Conservation (phyloP, 1,140 invertebrate species). For the Megalopta genalis region DNA sequence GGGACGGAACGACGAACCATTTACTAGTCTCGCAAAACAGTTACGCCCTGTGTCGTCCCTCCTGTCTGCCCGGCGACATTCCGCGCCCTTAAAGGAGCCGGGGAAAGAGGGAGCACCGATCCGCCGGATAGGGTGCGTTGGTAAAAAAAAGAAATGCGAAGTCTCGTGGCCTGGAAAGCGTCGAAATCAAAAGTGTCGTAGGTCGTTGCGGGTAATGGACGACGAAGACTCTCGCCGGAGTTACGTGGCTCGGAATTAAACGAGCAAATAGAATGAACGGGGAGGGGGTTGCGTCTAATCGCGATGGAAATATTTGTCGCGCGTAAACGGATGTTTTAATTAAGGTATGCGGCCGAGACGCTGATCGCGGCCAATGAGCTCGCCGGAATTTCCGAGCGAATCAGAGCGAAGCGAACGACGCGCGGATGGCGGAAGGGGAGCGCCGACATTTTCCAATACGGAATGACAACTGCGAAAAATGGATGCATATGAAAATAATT, state of each 20-base stretch:
- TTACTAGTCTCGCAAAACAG: slow-evolving; percentile 34
- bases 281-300: too few relatives aligned
- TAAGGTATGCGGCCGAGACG: too few relatives aligned
- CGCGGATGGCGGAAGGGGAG: background rate
- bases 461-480: too few relatives aligned
- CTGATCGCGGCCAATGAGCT: background rate
- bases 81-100: background rate
- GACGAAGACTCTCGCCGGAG: too few relatives aligned
- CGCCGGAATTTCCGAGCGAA: background rate
- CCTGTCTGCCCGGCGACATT: background rate
- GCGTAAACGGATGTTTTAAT: too few relatives aligned
- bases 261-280: too few relatives aligned
- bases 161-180: background rate
- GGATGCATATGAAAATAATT: too few relatives aligned
- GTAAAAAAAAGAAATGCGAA: background rate
- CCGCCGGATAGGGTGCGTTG: too few relatives aligned
- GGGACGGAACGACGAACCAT: slow-evolving; percentile 36
- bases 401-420: background rate
- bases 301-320: too few relatives aligned
- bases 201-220: too few relatives aligned
- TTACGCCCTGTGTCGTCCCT: slow-evolving; percentile 6
- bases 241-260: too few relatives aligned
- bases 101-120: background rate
- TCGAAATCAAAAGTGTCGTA: background rate
- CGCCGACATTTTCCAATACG: too few relatives aligned